These are phyloP conservation scores for Neomorphus geoffroyi DNA, from an alignment of 2,797 vertebrate species.

Conservation along the genomic window DNA sequence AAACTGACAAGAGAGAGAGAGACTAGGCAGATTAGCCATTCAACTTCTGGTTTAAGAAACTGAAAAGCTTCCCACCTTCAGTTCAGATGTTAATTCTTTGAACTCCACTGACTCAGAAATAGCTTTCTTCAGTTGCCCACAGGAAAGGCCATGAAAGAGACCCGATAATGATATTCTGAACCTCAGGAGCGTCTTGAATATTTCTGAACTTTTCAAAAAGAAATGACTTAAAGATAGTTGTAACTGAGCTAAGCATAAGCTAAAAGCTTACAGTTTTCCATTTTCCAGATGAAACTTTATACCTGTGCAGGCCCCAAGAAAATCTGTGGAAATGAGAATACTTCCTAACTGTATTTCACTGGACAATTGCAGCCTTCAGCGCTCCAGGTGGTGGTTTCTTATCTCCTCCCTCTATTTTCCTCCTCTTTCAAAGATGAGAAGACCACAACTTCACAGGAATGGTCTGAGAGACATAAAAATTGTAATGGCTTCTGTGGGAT, in stretches of 20 bases:
- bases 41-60: not conserved
- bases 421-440: not conserved
- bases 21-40: not conserved
- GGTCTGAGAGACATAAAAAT: not conserved
- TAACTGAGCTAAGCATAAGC: not conserved
- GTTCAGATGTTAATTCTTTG: not conserved
- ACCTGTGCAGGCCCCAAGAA: not conserved
- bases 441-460: not conserved
- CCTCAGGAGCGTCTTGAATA: not conserved
- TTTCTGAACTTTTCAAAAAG: not conserved
- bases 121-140: not conserved
- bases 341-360: not conserved
- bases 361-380: not conserved
- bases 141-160: not conserved
- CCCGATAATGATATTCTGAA: not conserved
- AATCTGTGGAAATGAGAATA: not conserved
- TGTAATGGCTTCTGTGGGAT: constrained; percentile 15
- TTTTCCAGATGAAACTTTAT: not conserved
- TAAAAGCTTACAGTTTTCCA: not conserved
- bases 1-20: not conserved
- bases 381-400: not conserved
- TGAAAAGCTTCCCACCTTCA: not conserved
- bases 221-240: not conserved
- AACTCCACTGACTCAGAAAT: not conserved
- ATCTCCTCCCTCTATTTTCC: not conserved